Conservation (phyloP, 2,888 invertebrate genomes). For the Thelaira solivaga region DNA sequence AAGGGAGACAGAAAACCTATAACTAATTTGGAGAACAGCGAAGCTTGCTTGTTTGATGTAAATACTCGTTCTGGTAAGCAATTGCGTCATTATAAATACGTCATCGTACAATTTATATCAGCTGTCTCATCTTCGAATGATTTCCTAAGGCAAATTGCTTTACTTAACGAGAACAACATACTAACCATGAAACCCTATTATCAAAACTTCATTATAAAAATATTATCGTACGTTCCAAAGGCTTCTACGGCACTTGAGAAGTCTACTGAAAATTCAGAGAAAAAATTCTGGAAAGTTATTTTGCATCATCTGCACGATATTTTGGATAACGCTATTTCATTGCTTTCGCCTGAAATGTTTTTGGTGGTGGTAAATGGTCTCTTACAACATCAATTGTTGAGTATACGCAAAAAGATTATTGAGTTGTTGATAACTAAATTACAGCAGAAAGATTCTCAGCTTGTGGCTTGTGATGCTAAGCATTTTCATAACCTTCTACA, state of each 20-base stretch:
- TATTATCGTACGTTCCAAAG: constrained; percentile 83
- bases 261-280: constrained; percentile 78
- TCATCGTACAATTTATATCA: constrained; percentile 85
- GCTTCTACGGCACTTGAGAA: constrained; percentile 82
- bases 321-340: constrained; percentile 86
- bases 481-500: constrained; percentile 81
- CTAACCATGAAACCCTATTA: constrained; percentile 81
- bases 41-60: constrained; percentile 81
- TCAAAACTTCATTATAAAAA: constrained; percentile 83
- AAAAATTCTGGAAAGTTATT: constrained; percentile 90
- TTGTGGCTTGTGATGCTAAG: constrained; percentile 78
- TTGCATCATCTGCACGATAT: constrained; percentile 87
- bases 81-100: constrained; percentile 90
- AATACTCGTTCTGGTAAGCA: constrained; percentile 84
- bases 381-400: constrained; percentile 82
- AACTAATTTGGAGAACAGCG: constrained; percentile 68
- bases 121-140: constrained; percentile 83
- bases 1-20: constrained; percentile 69
- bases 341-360: constrained; percentile 89
- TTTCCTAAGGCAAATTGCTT: constrained; percentile 83
- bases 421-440: constrained; percentile 91
- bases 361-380: constrained; percentile 86
- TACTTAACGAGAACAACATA: constrained; percentile 78
- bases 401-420: constrained; percentile 88
- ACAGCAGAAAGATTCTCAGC: constrained; percentile 82